Base-by-base conservation (phyloP, 2,113 vertebrate species). In the Ictalurus punctatus region DNA sequence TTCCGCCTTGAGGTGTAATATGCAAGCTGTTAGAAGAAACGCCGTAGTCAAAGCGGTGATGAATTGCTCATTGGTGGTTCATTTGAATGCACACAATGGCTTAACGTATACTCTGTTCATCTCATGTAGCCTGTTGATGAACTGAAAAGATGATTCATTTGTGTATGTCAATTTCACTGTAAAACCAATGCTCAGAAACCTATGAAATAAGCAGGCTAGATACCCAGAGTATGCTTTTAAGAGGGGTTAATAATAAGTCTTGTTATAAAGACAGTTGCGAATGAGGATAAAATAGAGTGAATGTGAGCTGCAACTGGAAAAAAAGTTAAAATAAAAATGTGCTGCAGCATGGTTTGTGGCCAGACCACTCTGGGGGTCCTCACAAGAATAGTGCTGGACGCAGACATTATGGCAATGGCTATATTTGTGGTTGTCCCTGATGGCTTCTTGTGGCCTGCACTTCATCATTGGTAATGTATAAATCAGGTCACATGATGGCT, bases 381-480 rank as follows among this genome's bases (percentile, higher is more conserved):
- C 40, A 87, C 82, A 85, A 74, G 86, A 89, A 91, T 89, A 91
- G 90, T 85, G 17, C 63, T 59, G 86, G 78, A 37, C 48, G 52
- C 85, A 81, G 90, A 87, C 85, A 87, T 71, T 65, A 74, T 59
- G 78, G 85, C 85, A 67, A 54, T 19, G 1, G 85, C 90, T 91
- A 87, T 91, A 91, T 91, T 89, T 87, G 85, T 63, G 90, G 56
- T 58, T 19, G 81, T 80, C 85, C 65, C 82, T 80, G 69, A 69
- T 81, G 86, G 63, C 76, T 79, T 69, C 25, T 84, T 86, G 21
- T 63, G 30, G 73, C 65, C 67, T 85, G 40, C 78, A 71, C 40
- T 86, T 73, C 37, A 34, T 86, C 52, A n/a, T 58, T 7, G 40
- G 19, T 83, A 58, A 79, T 16, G 14, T 44, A 79, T 69, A 79